Evolutionary conservation across 1,140 invertebrate genomes (phyloP).

Genomic region (Lasaia peninsularis): DNA sequence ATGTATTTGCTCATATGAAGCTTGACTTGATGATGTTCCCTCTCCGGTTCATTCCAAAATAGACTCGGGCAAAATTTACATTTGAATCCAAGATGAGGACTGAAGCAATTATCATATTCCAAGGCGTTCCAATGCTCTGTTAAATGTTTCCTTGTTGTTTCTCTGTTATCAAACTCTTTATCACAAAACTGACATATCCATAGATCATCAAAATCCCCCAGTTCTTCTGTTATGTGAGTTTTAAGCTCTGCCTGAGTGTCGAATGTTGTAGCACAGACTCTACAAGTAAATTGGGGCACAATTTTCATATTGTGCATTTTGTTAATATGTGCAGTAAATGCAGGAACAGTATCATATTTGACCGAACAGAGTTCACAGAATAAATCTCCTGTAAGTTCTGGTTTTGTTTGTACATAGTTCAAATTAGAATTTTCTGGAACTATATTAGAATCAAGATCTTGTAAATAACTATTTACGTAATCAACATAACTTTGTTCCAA

Average conservation of each 20-base stretch:
- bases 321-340: conserved; percentile 49
- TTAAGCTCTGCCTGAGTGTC: conserved; percentile 53
- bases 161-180: conserved; percentile 63
- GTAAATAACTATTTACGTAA: conserved; percentile 44
- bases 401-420: conserved; percentile 40
- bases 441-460: conserved; percentile 44
- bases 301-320: conserved; percentile 63
- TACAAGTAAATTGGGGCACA: conserved; percentile 55
- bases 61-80: conserved; percentile 66
- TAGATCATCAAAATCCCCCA: conserved; percentile 61
- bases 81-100: conserved; percentile 71
- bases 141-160: conserved; percentile 53
- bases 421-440: conserved; percentile 49
- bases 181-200: conserved; percentile 76
- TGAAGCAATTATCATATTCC: conserved; percentile 67
- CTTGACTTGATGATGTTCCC: conserved; percentile 60
- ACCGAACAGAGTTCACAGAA: conserved; percentile 52
- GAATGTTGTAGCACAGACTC: conserved; percentile 63
- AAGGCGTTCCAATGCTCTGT: conserved; percentile 57
- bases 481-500: conserved; percentile 60
- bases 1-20: conserved; percentile 54
- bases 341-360: conserved; percentile 34
- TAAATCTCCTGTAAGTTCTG: conserved; percentile 36
- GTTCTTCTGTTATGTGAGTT: conserved; percentile 48
- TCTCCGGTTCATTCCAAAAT: conserved; percentile 72